Base-by-base conservation (phyloP, 2,113 vertebrate genomes). In the Lucifuga dentata region DNA sequence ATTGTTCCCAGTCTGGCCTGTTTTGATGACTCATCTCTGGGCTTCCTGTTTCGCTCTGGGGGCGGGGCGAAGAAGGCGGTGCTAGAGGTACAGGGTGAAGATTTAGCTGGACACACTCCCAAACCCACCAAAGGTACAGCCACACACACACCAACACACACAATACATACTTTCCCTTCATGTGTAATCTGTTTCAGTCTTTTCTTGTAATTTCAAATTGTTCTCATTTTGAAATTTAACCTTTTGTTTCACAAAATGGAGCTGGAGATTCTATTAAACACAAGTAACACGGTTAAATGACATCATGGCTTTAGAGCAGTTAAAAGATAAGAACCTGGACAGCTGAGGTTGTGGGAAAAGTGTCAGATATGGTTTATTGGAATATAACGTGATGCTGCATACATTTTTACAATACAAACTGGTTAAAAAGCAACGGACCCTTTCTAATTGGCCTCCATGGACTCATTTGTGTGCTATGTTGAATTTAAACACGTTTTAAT, bases 1-100 rank as follows among this genome's bases (percentile, higher is more conserved):
- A 94, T 98, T 0, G 93, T 99, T 80, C 97, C 98, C 71, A 95
- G 96, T 85, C 56, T 98, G 0, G 93, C 96, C 45, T 98, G 96
- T 88, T 99, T 99, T 0, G 98, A 99, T 0, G 97, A 99, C 0
- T 58, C 82, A 1, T 83, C 92, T 7, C 80, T 99, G 76, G 87
- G 67, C 0, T 92, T 92, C 73, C 81, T 98, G 29, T 97, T 99
- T 29, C 45, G 87, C 50, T 79, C 72, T 0, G 50, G 50, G 0
- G 66, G 89, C 0, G 68, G 80, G 23, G 78, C 92, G 24, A 93
- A 87, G 44, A 72, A 83, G 10, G 76, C n/a, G 0, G 89, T 88
- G 52, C 81, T 80, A 0, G 81, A 55, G 74, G 73, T 96, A 5
- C 95, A 94, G 79, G 68, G 13, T 0, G 36, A 77, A 1, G 75